phyloP scores from a whole-genome alignment of 1,140 invertebrate species.

The Diorhabda sublineata region DNA sequence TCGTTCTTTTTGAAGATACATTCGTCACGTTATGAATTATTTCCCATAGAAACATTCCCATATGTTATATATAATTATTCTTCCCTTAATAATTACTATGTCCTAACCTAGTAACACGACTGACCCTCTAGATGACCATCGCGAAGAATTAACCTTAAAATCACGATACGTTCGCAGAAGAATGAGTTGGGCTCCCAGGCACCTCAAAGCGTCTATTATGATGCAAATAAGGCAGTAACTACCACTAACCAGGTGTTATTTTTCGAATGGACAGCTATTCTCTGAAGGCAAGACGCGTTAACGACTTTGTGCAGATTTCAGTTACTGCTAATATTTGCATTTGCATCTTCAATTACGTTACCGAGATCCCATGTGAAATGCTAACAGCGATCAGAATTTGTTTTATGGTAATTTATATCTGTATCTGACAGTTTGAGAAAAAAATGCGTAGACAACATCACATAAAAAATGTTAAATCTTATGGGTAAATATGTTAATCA shows the following conservation, averaged over 20 bases:
- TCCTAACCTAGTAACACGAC: constrained; percentile 28
- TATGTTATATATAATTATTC: constrained; percentile 26
- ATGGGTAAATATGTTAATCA: no score
- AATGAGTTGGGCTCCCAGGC: constrained; percentile 17
- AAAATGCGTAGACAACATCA: no score
- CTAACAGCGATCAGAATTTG: constrained; percentile 3
- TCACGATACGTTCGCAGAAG: not conserved
- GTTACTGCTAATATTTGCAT: constrained; percentile 33
- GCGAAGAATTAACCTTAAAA: not conserved
- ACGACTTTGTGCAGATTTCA: constrained; percentile 30
- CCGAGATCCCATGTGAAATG: constrained; percentile 27
- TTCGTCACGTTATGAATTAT: no score
- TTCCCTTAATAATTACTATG: constrained; percentile 33
- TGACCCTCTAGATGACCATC: constrained; percentile 26
- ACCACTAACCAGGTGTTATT: constrained; percentile 33
- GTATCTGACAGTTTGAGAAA: not conserved
- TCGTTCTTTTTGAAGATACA: no score
- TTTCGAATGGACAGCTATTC: constrained; percentile 33
- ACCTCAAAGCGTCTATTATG: constrained; percentile 26
- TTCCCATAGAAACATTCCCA: constrained; percentile 17
- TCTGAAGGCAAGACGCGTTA: constrained; percentile 32
- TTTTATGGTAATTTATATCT: constrained; percentile 9
- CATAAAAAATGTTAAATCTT: no score
- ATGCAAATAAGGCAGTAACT: constrained; percentile 33
- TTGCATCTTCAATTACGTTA: constrained; percentile 27